phyloP scores from a whole-genome alignment of 2,113 vertebrate genomes.

The Alexandromys fortis region DNA sequence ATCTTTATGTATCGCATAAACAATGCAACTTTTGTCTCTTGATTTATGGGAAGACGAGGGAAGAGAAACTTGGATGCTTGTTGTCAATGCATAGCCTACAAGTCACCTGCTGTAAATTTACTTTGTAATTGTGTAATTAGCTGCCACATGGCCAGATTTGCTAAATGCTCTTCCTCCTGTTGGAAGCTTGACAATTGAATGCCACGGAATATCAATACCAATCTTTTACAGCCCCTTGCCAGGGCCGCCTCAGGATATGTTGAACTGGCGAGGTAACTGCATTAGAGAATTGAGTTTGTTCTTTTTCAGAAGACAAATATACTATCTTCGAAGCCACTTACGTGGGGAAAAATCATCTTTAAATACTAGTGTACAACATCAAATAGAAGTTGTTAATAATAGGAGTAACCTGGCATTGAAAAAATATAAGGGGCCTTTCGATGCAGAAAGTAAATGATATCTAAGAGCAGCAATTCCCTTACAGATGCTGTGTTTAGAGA shows the following conservation, averaged over 20 bases:
- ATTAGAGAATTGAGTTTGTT: slow-evolving; percentile 86
- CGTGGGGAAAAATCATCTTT: slow-evolving; percentile 81
- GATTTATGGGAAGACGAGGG: slow-evolving; percentile 76
- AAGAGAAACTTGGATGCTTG: slow-evolving; percentile 78
- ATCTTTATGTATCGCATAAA: slow-evolving; percentile 29
- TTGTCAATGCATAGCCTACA: slow-evolving; percentile 75
- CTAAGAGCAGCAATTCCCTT: not conserved
- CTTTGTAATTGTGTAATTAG: slow-evolving; percentile 86
- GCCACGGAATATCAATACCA: slow-evolving; percentile 88
- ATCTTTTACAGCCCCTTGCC: slow-evolving; percentile 86
- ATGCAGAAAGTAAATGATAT: not conserved
- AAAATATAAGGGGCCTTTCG: slow-evolving; percentile 6
- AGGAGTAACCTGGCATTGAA: not conserved
- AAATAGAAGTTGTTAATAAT: slow-evolving; percentile 68
- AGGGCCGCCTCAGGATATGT: slow-evolving; percentile 84
- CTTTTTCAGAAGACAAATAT: slow-evolving; percentile 89
- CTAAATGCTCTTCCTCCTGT: slow-evolving; percentile 81
- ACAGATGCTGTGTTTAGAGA: not conserved
- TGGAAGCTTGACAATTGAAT: slow-evolving; percentile 85
- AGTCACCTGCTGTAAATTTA: slow-evolving; percentile 84
- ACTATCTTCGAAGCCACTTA: slow-evolving; percentile 87
- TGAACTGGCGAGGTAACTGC: slow-evolving; percentile 82
- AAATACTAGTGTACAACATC: slow-evolving; percentile 54
- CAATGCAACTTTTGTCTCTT: slow-evolving; percentile 67
- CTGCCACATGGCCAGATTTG: slow-evolving; percentile 81